Conservation (phyloP, 1,140 invertebrate species). For the Trypoxylus dichotomus region DNA sequence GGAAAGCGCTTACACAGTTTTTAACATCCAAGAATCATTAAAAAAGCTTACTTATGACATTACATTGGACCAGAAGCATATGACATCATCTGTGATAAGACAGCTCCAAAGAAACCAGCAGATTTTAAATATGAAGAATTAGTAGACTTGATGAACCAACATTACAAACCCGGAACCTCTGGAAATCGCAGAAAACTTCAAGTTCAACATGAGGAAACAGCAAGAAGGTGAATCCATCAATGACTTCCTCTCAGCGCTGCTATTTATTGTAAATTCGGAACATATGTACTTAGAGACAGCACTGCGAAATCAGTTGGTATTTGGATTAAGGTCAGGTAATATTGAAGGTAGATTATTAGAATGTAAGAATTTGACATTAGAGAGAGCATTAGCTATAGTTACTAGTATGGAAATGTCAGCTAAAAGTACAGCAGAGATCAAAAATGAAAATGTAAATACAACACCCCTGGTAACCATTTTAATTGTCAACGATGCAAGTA, state of each 20-base stretch:
- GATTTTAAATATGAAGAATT: no score
- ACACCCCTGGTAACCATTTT: no score
- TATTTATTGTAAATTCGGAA: conserved; percentile 18
- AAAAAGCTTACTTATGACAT: conserved; percentile 18
- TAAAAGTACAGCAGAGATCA: neutral
- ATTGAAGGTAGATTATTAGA: no score
- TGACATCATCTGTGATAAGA: no score
- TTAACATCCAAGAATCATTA: neutral
- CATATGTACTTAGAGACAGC: conserved; percentile 9
- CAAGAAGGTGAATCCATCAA: neutral
- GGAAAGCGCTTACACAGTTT: neutral
- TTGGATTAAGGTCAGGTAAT: neutral
- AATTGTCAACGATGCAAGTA: no score
- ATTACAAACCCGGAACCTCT: conserved; percentile 15
- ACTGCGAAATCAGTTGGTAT: conserved; percentile 28
- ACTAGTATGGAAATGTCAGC: conserved; percentile 3
- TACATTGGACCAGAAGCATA: no score
- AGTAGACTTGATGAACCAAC: conserved; percentile 9
- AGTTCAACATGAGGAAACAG: neutral
- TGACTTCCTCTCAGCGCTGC: neutral
- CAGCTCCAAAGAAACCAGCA: no score
- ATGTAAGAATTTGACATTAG: no score
- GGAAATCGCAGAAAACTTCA: conserved; percentile 11
- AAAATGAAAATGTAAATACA: neutral
- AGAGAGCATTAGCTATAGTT: neutral